These are phyloP conservation scores for Pomatorhinus ruficollis DNA, from an alignment of 2,113 vertebrate species.

Conservation along the genomic window DNA sequence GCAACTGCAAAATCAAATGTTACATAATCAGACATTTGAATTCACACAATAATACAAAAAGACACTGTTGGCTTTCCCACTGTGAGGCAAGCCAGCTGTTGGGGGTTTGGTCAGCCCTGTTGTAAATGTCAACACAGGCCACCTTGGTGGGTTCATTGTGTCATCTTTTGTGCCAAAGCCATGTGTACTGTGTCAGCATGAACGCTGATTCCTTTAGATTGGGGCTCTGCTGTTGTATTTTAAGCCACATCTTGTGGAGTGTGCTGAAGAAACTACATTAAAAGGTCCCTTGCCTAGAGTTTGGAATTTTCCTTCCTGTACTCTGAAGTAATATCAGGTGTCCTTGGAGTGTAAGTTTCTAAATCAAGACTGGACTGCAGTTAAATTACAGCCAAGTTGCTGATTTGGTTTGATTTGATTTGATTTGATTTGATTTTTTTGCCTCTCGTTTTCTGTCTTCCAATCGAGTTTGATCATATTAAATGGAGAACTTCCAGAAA, in stretches of 20 bases:
- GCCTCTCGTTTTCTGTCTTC: background rate
- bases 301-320: background rate
- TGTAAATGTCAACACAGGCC: background rate
- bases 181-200: background rate
- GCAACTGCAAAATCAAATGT: background rate
- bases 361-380: background rate
- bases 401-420: background rate
- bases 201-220: background rate
- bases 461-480: background rate
- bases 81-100: background rate
- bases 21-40: slow-evolving; percentile 13
- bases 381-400: background rate
- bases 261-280: background rate
- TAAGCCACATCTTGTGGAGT: background rate
- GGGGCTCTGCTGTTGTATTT: background rate
- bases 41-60: background rate
- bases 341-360: background rate
- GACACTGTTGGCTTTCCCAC: background rate
- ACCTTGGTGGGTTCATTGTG: background rate
- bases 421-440: background rate
- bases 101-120: background rate
- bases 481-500: background rate
- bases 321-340: background rate
- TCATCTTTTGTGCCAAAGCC: background rate
- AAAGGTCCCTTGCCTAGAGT: background rate